A percentile compares a stretch with the other conserved stretches of the same genome.
phyloP scores from a whole-genome alignment of 2,797 vertebrate species.

The Rhinoraja longicauda region DNA sequence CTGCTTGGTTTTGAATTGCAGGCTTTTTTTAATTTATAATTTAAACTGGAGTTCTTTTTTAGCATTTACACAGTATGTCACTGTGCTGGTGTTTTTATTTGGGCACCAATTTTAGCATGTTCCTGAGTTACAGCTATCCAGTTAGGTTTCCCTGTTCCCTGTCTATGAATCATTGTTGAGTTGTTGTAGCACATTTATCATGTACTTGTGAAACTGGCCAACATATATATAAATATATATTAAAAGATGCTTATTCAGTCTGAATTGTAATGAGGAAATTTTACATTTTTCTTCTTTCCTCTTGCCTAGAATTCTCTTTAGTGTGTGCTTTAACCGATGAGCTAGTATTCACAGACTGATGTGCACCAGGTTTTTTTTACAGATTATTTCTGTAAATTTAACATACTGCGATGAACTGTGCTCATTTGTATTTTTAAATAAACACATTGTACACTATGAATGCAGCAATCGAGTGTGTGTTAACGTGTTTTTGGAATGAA shows the following conservation, averaged over 20 bases:
- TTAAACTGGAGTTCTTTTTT: slow-evolving; percentile 2
- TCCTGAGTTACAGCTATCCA: slow-evolving; percentile 28
- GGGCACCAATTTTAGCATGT: slow-evolving; percentile 28
- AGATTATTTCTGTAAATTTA: slow-evolving; percentile 39
- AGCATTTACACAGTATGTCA: background rate
- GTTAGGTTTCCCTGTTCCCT: slow-evolving; percentile 32
- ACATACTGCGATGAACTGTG: slow-evolving; percentile 39
- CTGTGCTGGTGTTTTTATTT: background rate
- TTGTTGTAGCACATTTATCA: slow-evolving; percentile 38
- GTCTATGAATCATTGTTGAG: slow-evolving; percentile 38
- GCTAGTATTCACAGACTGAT: slow-evolving; percentile 37
- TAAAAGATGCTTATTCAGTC: slow-evolving; percentile 40
- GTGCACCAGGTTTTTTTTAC: slow-evolving; percentile 38
- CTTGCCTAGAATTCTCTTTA: slow-evolving; percentile 35
- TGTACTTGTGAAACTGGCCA: slow-evolving; percentile 39
- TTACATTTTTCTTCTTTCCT: slow-evolving; percentile 35
- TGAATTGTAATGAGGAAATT: slow-evolving; percentile 36
- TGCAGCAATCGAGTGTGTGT: background rate
- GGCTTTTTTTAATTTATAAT: slow-evolving; percentile 25
- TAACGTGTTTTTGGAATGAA: too few relatives aligned
- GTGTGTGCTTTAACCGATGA: slow-evolving; percentile 38
- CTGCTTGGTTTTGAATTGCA: slow-evolving; percentile 14
- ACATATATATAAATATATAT: slow-evolving; percentile 38
- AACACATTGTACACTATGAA: slow-evolving; percentile 39
- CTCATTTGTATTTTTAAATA: slow-evolving; percentile 39